Conservation (phyloP, 1,140 invertebrate genomes). For the Euura saliciscinereae region DNA sequence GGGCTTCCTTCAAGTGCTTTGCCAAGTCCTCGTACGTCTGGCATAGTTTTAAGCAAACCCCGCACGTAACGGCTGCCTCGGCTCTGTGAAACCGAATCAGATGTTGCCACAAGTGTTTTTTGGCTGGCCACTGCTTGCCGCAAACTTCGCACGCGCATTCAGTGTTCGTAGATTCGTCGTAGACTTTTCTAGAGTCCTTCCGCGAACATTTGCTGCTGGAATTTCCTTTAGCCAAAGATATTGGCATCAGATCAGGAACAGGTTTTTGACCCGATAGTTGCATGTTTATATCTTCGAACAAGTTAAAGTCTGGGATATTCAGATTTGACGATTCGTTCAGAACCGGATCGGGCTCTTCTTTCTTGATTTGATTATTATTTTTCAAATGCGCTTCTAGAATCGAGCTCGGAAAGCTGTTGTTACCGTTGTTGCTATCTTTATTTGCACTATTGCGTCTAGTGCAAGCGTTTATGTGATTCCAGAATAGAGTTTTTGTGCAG, state of each 20-base stretch:
- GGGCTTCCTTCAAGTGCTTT: constrained; percentile 61
- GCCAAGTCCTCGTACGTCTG: constrained; percentile 58
- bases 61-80: constrained; percentile 66
- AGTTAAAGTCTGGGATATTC: constrained; percentile 57
- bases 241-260: constrained; percentile 52
- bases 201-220: constrained; percentile 50
- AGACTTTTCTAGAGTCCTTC: constrained; percentile 57
- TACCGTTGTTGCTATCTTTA: constrained; percentile 16
- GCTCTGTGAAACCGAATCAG: constrained; percentile 65
- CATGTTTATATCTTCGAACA: constrained; percentile 57
- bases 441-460: constrained; percentile 26
- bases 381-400: constrained; percentile 53
- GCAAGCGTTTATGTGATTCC: constrained; percentile 51
- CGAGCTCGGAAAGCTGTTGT: constrained; percentile 32
- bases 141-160: constrained; percentile 65
- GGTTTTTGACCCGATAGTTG: constrained; percentile 54
- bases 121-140: constrained; percentile 66
- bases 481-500: constrained; percentile 49
- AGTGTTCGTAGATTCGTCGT: constrained; percentile 57
- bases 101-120: constrained; percentile 70
- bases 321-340: constrained; percentile 45
- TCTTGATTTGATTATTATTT: constrained; percentile 55
- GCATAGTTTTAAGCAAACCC: constrained; percentile 66
- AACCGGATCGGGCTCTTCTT: constrained; percentile 39
- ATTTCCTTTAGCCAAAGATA: constrained; percentile 38